Evolutionary conservation across 2,888 invertebrate species (phyloP).

Genomic region (Hemicrepidius hirtus): DNA sequence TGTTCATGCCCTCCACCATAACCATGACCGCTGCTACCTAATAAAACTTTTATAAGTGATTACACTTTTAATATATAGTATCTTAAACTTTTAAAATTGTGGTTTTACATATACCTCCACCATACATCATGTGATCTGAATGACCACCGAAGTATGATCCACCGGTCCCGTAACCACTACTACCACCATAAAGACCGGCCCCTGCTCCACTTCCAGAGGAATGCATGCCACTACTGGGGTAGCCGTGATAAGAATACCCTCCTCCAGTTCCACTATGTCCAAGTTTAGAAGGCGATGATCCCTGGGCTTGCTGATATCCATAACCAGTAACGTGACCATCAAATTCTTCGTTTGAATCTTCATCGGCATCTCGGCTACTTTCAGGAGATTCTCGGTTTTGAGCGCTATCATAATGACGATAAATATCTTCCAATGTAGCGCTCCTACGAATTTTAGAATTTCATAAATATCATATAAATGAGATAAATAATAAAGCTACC

Average conservation of each 20-base stretch:
- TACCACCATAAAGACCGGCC: slow-evolving; percentile 30
- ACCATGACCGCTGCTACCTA: slow-evolving; percentile 36
- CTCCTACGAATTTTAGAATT: slow-evolving; percentile 72
- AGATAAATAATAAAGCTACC: no score
- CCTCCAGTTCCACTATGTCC: slow-evolving; percentile 59
- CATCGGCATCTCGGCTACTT: slow-evolving; percentile 64
- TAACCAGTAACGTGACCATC: slow-evolving; percentile 78
- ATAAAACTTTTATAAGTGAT: not conserved
- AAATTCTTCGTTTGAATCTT: slow-evolving; percentile 73
- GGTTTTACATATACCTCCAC: slow-evolving; percentile 25
- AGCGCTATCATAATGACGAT: slow-evolving; percentile 76
- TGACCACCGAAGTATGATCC: slow-evolving; percentile 19
- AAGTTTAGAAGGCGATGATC: slow-evolving; percentile 56
- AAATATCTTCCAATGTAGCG: slow-evolving; percentile 81
- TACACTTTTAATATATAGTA: not conserved
- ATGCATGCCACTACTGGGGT: slow-evolving; percentile 49
- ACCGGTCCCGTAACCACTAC: slow-evolving; percentile 21
- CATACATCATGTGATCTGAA: slow-evolving; percentile 5
- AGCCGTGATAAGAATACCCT: slow-evolving; percentile 39
- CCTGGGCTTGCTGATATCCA: slow-evolving; percentile 64
- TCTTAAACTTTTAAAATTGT: not conserved
- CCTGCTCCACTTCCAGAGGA: slow-evolving; percentile 25
- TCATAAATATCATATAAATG: no score
- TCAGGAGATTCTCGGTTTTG: slow-evolving; percentile 40
- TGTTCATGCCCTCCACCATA: slow-evolving; percentile 56